A percentile compares a stretch with the other conserved stretches of the same genome.
Conservation (phyloP, 2,888 invertebrate genomes). For the Archaeoteleia sp. region DNA sequence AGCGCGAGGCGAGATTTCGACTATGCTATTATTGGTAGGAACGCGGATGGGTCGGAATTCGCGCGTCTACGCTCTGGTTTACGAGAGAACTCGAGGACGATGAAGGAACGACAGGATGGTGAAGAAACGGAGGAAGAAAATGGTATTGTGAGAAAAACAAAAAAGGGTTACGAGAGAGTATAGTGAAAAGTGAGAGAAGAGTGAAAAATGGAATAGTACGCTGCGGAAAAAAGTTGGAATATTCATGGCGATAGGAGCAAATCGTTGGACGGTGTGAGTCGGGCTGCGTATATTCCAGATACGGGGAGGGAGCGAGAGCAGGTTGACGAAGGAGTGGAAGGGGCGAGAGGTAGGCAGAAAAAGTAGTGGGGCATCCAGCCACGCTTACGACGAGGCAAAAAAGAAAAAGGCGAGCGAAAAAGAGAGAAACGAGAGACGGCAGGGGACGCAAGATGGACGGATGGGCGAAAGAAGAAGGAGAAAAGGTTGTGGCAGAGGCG, state of each 20-base stretch:
- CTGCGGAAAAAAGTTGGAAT: constrained; percentile 44
- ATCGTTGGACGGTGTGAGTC: constrained; percentile 49
- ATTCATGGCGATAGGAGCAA: constrained; percentile 45
- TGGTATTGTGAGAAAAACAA: constrained; percentile 26
- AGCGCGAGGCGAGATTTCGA: constrained; percentile 18
- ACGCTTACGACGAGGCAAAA: constrained; percentile 57
- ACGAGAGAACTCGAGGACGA: constrained; percentile 14
- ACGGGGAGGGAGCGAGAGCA: constrained; percentile 7
- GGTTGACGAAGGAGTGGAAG: too few species aligned
- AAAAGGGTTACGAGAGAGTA: constrained; percentile 28
- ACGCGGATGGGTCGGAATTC: constrained; percentile 13
- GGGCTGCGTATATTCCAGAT: constrained; percentile 50
- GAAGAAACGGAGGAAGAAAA: constrained; percentile 40
- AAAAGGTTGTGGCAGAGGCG: constrained; percentile 48
- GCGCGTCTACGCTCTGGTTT: constrained; percentile 9
- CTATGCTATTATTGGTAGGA: neutral
- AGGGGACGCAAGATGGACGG: constrained; percentile 30
- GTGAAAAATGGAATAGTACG: constrained; percentile 7
- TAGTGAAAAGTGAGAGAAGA: constrained; percentile 32
- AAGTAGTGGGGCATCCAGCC: constrained; percentile 53
- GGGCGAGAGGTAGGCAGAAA: constrained; percentile 9
- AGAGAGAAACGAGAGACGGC: constrained; percentile 15
- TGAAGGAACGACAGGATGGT: constrained; percentile 23
- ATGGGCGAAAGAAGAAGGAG: constrained; percentile 34
- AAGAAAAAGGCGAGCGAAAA: constrained; percentile 39